Conservation (phyloP, 2,113 vertebrate genomes). For the Falcunculus frontatus region DNA sequence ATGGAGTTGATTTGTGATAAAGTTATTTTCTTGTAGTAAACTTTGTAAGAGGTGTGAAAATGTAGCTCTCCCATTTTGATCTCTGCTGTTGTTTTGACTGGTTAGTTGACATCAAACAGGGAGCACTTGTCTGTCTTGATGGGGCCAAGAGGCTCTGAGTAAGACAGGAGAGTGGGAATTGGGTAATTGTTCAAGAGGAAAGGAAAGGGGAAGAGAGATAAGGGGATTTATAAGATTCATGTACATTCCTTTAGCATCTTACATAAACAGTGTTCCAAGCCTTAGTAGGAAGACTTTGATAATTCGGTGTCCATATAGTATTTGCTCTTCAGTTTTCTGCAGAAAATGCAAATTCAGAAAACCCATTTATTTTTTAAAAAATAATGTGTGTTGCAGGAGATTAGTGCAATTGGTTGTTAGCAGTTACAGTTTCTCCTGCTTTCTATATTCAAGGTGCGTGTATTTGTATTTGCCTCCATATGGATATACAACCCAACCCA, state of each 20-base stretch:
- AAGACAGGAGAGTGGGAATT: neutral
- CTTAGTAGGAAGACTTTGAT: neutral
- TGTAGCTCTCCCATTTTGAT: neutral
- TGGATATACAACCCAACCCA: neutral
- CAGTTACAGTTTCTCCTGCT: neutral
- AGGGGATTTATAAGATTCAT: neutral
- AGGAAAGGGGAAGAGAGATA: neutral
- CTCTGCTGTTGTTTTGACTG: neutral
- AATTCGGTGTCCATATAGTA: neutral
- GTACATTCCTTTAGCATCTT: neutral
- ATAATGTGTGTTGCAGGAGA: neutral
- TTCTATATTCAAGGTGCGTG: neutral
- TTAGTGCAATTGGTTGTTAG: neutral
- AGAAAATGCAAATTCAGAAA: neutral
- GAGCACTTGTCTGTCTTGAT: neutral
- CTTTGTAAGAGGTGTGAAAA: neutral
- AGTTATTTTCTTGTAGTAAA: neutral
- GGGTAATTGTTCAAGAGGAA: neutral
- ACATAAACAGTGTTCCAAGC: neutral
- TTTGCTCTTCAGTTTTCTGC: neutral
- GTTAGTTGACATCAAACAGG: neutral
- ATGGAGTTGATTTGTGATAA: neutral
- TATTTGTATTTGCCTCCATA: neutral
- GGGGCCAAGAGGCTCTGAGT: neutral
- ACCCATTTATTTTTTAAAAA: neutral